Conservation (phyloP, 2,888 invertebrate genomes). For the Fragum fragum region DNA sequence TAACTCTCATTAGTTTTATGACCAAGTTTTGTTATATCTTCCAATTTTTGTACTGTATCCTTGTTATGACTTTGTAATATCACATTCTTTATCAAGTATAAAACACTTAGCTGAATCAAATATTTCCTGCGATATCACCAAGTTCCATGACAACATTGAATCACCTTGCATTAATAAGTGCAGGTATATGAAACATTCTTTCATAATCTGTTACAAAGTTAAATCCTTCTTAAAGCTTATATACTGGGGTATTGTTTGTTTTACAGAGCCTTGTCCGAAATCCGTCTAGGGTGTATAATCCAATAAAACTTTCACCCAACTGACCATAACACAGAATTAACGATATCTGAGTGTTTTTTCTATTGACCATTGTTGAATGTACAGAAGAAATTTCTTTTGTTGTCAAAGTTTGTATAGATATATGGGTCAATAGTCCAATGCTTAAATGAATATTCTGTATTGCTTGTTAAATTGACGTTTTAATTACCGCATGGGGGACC, state of each 20-base stretch:
- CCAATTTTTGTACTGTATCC: too few relatives aligned
- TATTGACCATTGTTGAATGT: slow-evolving; percentile 2
- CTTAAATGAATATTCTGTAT: not conserved
- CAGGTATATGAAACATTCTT: not conserved
- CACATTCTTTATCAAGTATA: too few relatives aligned
- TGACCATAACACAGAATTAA: slow-evolving; percentile 24
- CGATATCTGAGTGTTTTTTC: not conserved
- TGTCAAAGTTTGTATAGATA: not conserved
- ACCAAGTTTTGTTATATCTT: too few relatives aligned
- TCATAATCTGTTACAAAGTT: slow-evolving; percentile 1
- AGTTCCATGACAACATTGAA: not conserved
- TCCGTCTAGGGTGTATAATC: slow-evolving; percentile 12
- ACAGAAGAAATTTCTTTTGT: slow-evolving; percentile 4
- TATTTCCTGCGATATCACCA: not conserved
- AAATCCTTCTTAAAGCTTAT: not conserved
- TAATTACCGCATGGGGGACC: not conserved
- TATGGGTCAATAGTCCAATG: slow-evolving; percentile 10
- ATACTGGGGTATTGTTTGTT: too few relatives aligned
- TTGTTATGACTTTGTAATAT: too few relatives aligned
- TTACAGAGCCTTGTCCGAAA: not conserved
- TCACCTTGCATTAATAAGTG: slow-evolving; percentile 6
- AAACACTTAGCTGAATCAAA: too few relatives aligned
- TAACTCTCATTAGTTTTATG: too few relatives aligned
- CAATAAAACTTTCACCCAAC: slow-evolving; percentile 19
- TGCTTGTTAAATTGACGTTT: not conserved